phyloP scores from a whole-genome alignment of 2,888 invertebrate species.

The Plagodis dolabraria region DNA sequence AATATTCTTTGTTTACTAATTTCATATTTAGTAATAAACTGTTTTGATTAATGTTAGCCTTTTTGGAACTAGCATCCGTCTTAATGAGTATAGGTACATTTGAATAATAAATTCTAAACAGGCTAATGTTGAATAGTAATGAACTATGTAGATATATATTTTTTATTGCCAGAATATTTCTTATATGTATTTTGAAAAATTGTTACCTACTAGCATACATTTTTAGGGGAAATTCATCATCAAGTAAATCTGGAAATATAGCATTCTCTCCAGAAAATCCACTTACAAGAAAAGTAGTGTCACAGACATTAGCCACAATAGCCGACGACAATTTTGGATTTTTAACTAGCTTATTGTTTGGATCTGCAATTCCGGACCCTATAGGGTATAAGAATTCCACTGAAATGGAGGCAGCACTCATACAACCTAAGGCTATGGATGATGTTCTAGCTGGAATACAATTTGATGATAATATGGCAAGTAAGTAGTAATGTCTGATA shows the following conservation, averaged over 20 bases:
- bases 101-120: too few relatives aligned
- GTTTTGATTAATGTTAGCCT: too few relatives aligned
- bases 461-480: slow-evolving; percentile 73
- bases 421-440: slow-evolving; percentile 75
- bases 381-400: slow-evolving; percentile 66
- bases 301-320: slow-evolving; percentile 66
- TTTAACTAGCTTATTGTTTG: slow-evolving; percentile 29
- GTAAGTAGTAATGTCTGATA: slow-evolving; percentile 63
- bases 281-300: slow-evolving; percentile 66
- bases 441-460: slow-evolving; percentile 73
- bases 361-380: slow-evolving; percentile 58
- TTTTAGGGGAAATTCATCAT: slow-evolving; percentile 65
- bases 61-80: too few relatives aligned
- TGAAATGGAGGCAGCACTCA: slow-evolving; percentile 68
- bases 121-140: too few relatives aligned
- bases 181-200: too few relatives aligned
- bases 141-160: too few relatives aligned
- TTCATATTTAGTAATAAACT: too few relatives aligned
- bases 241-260: slow-evolving; percentile 63
- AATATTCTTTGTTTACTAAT: too few relatives aligned
- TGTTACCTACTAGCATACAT: too few relatives aligned
- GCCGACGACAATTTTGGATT: slow-evolving; percentile 70
- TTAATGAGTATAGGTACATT: too few relatives aligned
- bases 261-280: slow-evolving; percentile 77
- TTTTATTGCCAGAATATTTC: too few relatives aligned